Conservation (phyloP, 1,140 invertebrate species). For the Augochlora pura region DNA sequence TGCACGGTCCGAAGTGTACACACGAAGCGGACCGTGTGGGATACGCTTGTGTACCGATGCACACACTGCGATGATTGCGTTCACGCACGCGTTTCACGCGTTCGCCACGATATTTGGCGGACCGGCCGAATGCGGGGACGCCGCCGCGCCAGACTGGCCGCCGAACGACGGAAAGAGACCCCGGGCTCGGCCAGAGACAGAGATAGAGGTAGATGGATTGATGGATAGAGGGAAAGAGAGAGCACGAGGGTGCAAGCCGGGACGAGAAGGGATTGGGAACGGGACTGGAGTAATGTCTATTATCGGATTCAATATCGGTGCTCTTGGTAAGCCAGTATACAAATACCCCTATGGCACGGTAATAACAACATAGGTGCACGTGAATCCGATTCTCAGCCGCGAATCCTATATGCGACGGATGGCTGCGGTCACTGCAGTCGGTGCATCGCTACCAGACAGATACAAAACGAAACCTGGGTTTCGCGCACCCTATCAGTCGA, state of each 20-base stretch:
- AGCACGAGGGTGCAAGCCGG: neutral
- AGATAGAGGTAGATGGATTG: neutral
- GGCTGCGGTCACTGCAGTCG: slow-evolving; percentile 65
- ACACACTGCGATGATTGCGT: slow-evolving; percentile 56
- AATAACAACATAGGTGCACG: slow-evolving; percentile 78
- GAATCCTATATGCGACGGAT: slow-evolving; percentile 72
- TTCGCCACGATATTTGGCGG: slow-evolving; percentile 59
- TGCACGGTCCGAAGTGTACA: slow-evolving; percentile 4
- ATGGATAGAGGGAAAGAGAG: no score
- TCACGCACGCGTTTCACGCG: slow-evolving; percentile 63
- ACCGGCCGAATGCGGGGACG: slow-evolving; percentile 34
- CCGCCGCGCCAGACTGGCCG: neutral
- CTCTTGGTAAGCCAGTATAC: slow-evolving; percentile 79
- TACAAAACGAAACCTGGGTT: slow-evolving; percentile 52
- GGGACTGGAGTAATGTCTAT: slow-evolving; percentile 75
- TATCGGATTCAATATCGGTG: slow-evolving; percentile 80
- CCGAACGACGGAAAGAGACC: slow-evolving; percentile 12
- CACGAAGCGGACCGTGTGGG: slow-evolving; percentile 6
- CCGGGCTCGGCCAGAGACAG: neutral
- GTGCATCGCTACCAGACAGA: slow-evolving; percentile 25
- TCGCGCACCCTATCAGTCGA: slow-evolving; percentile 27
- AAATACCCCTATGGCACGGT: slow-evolving; percentile 79
- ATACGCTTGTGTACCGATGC: slow-evolving; percentile 40
- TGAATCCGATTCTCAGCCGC: slow-evolving; percentile 72
- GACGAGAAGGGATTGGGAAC: slow-evolving; percentile 4